Percentiles rank a stretch among this genome's conserved stretches.
Evolutionary conservation across 2,888 invertebrate genomes (phyloP).

Genomic region (Nebria brevicollis): DNA sequence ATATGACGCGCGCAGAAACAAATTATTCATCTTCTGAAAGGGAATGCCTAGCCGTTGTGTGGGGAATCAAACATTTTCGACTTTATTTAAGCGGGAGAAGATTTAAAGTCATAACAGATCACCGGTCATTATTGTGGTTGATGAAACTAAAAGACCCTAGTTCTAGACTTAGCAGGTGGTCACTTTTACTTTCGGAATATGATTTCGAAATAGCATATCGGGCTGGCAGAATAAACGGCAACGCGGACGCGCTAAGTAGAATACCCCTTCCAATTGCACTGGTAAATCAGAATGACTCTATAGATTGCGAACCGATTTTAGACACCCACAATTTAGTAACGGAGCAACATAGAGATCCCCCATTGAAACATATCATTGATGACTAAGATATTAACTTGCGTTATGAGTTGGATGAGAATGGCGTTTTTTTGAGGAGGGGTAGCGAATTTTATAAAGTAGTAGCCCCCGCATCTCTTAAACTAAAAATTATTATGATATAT

Average conservation of each 20-base stretch:
- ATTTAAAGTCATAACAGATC: conserved; percentile 52
- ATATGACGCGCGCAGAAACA: conserved; percentile 41
- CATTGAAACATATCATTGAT: neutral
- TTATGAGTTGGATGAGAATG: neutral
- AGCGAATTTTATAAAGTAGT: neutral
- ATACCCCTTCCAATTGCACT: neutral
- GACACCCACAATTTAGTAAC: conserved; percentile 6
- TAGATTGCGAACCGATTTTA: conserved; percentile 21
- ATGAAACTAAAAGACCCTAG: conserved; percentile 49
- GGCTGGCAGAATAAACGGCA: conserved; percentile 9
- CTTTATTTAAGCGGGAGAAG: conserved; percentile 51
- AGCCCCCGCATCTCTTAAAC: neutral
- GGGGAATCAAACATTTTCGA: conserved; percentile 50
- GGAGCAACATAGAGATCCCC: neutral
- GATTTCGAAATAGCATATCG: conserved; percentile 24
- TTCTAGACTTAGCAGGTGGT: conserved; percentile 49
- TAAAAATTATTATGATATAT: conserved; percentile 37
- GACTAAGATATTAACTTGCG: neutral
- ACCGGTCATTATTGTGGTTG: conserved; percentile 50
- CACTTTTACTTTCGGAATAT: conserved; percentile 31
- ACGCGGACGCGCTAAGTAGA: conserved; percentile 24
- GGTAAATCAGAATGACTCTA: neutral
- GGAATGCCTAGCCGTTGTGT: conserved; percentile 46
- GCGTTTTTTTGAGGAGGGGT: conserved; percentile 16
- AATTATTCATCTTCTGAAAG: conserved; percentile 49